phyloP scores from a whole-genome alignment of 1,140 invertebrate species.

The Orchesella cincta region DNA sequence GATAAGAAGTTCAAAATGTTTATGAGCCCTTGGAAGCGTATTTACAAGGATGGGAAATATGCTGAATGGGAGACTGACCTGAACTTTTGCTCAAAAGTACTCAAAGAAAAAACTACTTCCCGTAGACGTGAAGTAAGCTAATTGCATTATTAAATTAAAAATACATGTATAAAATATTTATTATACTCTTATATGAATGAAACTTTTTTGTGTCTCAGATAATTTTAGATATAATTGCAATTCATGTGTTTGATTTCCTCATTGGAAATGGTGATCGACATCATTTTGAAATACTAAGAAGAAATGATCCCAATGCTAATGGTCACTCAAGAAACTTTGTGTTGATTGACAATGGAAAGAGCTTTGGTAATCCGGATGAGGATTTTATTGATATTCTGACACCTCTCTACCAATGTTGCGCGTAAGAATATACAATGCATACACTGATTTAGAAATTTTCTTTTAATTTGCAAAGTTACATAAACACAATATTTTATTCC shows the following conservation, averaged over 20 bases:
- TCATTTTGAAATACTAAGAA: slow-evolving; percentile 77
- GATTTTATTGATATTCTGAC: slow-evolving; percentile 85
- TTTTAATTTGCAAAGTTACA: background rate
- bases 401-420: slow-evolving; percentile 86
- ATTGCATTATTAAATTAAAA: no score
- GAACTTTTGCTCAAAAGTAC: slow-evolving; percentile 33
- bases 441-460: background rate
- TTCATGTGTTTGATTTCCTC: slow-evolving; percentile 87
- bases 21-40: slow-evolving; percentile 84
- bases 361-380: slow-evolving; percentile 78
- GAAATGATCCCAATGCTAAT: slow-evolving; percentile 51
- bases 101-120: background rate
- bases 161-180: background rate
- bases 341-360: slow-evolving; percentile 92
- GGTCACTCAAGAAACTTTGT: slow-evolving; percentile 62
- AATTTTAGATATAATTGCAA: slow-evolving; percentile 88
- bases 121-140: slow-evolving; percentile 9
- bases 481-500: background rate
- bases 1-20: slow-evolving; percentile 69
- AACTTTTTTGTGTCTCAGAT: slow-evolving; percentile 58
- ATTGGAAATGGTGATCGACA: slow-evolving; percentile 94
- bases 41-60: slow-evolving; percentile 72
- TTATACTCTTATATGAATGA: background rate
- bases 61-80: slow-evolving; percentile 60
- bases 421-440: slow-evolving; percentile 65